Evolutionary conservation across 2,888 invertebrate genomes (phyloP).

Genomic region (Stegana nigrithorax): DNA sequence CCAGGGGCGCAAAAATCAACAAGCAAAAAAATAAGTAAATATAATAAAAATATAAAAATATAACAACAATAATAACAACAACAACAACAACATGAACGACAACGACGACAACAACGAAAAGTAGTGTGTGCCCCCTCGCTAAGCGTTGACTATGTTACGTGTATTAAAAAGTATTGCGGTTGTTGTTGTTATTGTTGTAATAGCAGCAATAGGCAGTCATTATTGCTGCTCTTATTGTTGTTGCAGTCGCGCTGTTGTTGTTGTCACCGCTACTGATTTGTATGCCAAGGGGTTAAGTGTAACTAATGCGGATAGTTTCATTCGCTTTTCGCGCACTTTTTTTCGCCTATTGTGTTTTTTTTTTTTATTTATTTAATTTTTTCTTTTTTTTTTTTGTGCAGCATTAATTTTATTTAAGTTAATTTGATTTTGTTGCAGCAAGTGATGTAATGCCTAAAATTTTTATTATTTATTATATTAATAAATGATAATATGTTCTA

Average conservation of each 20-base stretch:
- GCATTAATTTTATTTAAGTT: neutral
- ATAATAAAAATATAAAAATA: neutral
- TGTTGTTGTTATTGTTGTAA: too few species aligned
- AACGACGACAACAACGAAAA: too few species aligned
- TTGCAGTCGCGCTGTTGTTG: too few species aligned
- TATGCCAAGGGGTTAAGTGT: constrained; percentile 7
- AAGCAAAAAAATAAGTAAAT: neutral
- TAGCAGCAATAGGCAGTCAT: too few species aligned
- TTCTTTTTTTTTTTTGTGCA: neutral
- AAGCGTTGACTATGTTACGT: too few species aligned
- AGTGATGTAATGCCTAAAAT: neutral
- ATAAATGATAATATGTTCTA: too few species aligned
- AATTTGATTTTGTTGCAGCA: neutral
- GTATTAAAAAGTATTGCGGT: too few species aligned
- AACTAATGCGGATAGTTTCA: neutral
- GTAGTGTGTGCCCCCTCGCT: too few species aligned
- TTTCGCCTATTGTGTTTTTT: neutral
- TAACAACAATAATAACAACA: too few species aligned
- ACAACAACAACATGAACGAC: too few species aligned
- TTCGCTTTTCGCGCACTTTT: neutral
- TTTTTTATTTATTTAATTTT: neutral
- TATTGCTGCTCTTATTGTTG: too few species aligned
- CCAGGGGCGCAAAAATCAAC: neutral
- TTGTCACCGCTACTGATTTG: too few species aligned
- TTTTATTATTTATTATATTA: neutral